These are phyloP conservation scores for Zeuzera pyrina DNA, from an alignment of 2,888 invertebrate genomes.

Conservation along the genomic window DNA sequence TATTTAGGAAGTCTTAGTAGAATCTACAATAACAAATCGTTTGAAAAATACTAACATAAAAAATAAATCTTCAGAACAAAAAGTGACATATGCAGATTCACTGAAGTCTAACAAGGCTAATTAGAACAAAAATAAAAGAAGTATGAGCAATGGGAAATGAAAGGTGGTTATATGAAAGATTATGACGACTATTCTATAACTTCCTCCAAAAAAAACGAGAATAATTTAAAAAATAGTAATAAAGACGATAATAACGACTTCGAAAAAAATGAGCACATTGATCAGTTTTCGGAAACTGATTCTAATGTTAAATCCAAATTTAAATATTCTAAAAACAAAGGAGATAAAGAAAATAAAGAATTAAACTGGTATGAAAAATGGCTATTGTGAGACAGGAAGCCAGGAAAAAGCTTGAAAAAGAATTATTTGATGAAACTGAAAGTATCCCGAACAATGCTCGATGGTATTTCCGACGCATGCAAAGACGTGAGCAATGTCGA, in stretches of 20 bases:
- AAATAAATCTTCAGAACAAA: constrained; percentile 14
- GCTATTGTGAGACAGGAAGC: constrained; percentile 43
- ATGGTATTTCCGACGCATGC: constrained; percentile 66
- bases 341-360: constrained; percentile 11
- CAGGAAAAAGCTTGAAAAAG: constrained; percentile 46
- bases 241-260: constrained; percentile 19
- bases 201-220: constrained; percentile 35
- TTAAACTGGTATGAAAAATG: constrained; percentile 51
- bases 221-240: constrained; percentile 25
- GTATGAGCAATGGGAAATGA: constrained; percentile 63
- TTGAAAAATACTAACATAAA: neutral
- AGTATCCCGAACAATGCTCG: constrained; percentile 42
- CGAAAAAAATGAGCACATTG: constrained; percentile 17
- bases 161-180: constrained; percentile 52
- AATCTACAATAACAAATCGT: neutral
- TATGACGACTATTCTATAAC: constrained; percentile 44
- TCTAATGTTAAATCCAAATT: constrained; percentile 7
- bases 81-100: constrained; percentile 42
- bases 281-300: constrained; percentile 24
- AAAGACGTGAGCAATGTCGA: constrained; percentile 57
- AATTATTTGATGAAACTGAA: constrained; percentile 41
- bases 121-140: constrained; percentile 58
- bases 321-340: neutral
- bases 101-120: constrained; percentile 42
- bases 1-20: constrained; percentile 9